phyloP scores from a whole-genome alignment of 1,140 invertebrate species.

The Heliconius nattereri region DNA sequence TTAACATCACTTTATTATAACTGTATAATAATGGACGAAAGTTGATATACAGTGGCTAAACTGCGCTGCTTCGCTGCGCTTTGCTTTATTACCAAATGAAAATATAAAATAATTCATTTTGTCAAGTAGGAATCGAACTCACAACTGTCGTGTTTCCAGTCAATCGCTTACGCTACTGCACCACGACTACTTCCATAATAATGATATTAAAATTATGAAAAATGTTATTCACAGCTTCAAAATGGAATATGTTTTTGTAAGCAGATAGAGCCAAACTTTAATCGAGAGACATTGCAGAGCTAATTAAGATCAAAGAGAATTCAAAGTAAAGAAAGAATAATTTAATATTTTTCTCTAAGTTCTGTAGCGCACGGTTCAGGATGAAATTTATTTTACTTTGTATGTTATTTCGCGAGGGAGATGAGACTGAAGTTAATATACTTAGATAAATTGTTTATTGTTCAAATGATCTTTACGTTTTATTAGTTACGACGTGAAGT shows the following conservation, averaged over 20 bases:
- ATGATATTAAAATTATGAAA: too few relatives aligned
- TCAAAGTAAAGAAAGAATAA: slow-evolving; percentile 17
- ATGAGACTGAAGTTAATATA: neutral
- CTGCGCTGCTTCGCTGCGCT: too few relatives aligned
- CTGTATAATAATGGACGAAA: too few relatives aligned
- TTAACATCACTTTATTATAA: too few relatives aligned
- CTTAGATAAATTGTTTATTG: neutral
- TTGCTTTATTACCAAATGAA: too few relatives aligned
- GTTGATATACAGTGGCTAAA: too few relatives aligned
- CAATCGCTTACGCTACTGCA: too few relatives aligned
- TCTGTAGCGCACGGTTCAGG: neutral
- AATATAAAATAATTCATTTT: too few relatives aligned
- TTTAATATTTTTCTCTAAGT: slow-evolving; percentile 7
- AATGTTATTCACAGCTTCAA: too few relatives aligned
- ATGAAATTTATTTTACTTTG: slow-evolving; percentile 1
- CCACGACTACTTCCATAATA: too few relatives aligned
- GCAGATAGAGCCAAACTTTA: slow-evolving; percentile 13
- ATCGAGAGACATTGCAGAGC: neutral
- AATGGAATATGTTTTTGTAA: neutral
- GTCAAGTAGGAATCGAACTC: too few relatives aligned
- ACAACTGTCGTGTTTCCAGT: too few relatives aligned
- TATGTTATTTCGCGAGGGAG: neutral
- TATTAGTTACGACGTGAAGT: neutral
- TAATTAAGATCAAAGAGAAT: slow-evolving; percentile 19
- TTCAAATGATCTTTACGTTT: neutral